Percentiles rank a stretch among this genome's conserved stretches.
phyloP scores from a whole-genome alignment of 2,113 vertebrate genomes.

The Eonycteris spelaea region DNA sequence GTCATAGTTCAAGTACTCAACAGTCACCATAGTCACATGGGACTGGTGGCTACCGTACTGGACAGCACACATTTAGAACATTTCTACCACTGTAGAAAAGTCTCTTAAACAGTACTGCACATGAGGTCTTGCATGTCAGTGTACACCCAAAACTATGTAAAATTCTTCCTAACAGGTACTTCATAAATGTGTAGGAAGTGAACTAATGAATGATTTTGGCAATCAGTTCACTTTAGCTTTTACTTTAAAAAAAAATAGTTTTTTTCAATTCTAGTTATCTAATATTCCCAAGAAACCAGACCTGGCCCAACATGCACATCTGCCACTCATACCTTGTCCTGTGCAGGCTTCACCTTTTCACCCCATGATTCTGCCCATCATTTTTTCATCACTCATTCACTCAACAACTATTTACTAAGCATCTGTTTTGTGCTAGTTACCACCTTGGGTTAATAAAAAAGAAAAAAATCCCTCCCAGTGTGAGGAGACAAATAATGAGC shows the following conservation, averaged over 20 bases:
- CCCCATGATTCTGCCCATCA: not conserved
- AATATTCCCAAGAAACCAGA: conserved; percentile 10
- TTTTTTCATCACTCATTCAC: not conserved
- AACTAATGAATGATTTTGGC: not conserved
- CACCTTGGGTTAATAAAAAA: not conserved
- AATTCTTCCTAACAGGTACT: not conserved
- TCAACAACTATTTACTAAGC: not conserved
- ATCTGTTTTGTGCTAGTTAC: not conserved
- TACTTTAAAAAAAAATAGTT: not conserved
- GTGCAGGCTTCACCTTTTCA: not conserved
- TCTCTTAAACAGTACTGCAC: not conserved
- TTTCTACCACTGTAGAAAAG: not conserved
- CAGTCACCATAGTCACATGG: not conserved
- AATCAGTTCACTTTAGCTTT: conserved; percentile 13
- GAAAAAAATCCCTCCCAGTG: not conserved
- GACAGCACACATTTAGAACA: not conserved
- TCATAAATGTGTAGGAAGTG: not conserved
- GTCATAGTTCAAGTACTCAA: not conserved
- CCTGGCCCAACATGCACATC: not conserved
- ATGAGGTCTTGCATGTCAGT: not conserved
- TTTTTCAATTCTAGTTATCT: not conserved
- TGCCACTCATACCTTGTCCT: not conserved
- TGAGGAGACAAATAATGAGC: not conserved
- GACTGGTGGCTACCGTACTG: not conserved
- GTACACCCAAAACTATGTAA: not conserved